Percentiles rank a stretch among this genome's conserved stretches.
phyloP scores from a whole-genome alignment of 2,888 invertebrate genomes.

The Apomyelois bistriatella region DNA sequence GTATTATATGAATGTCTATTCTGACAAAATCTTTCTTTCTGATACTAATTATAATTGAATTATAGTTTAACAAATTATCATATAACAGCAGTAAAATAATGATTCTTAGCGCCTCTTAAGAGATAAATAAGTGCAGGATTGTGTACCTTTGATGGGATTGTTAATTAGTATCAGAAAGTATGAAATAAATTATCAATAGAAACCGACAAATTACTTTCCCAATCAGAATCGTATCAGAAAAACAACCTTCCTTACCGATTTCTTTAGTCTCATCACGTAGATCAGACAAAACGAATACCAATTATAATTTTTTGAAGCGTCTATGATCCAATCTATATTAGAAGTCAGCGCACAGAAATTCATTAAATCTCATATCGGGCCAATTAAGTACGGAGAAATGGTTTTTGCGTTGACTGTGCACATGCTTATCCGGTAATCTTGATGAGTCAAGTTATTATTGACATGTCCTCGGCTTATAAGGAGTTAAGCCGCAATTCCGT shows the following conservation, averaged over 20 bases:
- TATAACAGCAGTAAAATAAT: too few relatives aligned
- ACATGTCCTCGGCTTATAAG: slow-evolving; percentile 4
- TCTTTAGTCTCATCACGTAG: slow-evolving; percentile 2
- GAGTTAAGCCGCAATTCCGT: background rate
- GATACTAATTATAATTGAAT: too few relatives aligned
- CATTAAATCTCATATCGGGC: slow-evolving; percentile 21
- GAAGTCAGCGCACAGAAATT: slow-evolving; percentile 20
- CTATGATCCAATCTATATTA: slow-evolving; percentile 19
- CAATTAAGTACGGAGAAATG: slow-evolving; percentile 19
- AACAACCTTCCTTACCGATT: background rate
- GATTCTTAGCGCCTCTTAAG: too few relatives aligned
- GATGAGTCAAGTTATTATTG: slow-evolving; percentile 12
- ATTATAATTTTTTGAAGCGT: slow-evolving; percentile 22
- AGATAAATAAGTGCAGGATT: too few relatives aligned
- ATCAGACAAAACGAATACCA: slow-evolving; percentile 18
- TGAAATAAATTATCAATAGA: background rate
- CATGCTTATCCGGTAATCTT: slow-evolving; percentile 6
- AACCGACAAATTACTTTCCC: background rate
- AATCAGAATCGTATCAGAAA: background rate
- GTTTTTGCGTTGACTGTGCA: slow-evolving; percentile 7
- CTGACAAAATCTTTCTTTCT: too few relatives aligned
- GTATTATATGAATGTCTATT: too few relatives aligned
- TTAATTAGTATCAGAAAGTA: background rate
- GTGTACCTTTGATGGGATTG: too few relatives aligned
- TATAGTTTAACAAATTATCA: too few relatives aligned